These are phyloP conservation scores for Nannoperca obscura DNA, from an alignment of 2,797 vertebrate species.

Conservation along the genomic window DNA sequence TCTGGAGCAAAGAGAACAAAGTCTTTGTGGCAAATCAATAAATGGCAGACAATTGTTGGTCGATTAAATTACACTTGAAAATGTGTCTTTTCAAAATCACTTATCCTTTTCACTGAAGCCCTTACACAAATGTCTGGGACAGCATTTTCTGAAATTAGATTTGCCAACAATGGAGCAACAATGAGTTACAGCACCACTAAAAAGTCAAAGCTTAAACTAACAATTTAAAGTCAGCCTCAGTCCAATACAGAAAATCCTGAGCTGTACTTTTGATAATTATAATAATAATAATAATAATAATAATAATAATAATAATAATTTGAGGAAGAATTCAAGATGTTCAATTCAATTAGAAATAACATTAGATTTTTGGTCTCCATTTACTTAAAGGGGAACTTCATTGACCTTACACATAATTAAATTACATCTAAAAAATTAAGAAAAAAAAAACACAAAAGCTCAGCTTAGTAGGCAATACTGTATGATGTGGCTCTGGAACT, in stretches of 20 bases:
- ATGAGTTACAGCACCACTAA: not conserved
- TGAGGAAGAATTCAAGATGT: not conserved
- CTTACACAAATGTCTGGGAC: not conserved
- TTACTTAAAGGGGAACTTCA: not conserved
- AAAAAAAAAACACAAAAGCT: too few relatives aligned
- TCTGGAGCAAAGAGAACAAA: constrained; percentile 77
- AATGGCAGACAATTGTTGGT: not conserved
- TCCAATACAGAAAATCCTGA: not conserved
- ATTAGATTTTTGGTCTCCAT: not conserved
- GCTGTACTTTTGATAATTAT: not conserved
- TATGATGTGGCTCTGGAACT: not conserved
- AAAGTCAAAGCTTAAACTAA: constrained; percentile 11
- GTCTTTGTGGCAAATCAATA: not conserved
- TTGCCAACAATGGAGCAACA: not conserved
- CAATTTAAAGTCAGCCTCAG: not conserved
- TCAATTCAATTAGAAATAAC: not conserved
- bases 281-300: too few relatives aligned
- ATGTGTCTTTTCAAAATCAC: not conserved
- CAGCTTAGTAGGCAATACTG: too few relatives aligned
- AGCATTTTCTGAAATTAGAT: not conserved
- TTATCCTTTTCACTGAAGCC: not conserved
- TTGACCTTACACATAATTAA: not conserved
- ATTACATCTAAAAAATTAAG: too few relatives aligned
- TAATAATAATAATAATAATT: too few relatives aligned
- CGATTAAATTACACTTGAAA: not conserved